Evolutionary conservation across 2,113 vertebrate species (phyloP).

Genomic region (Gasterosteus nipponicus): DNA sequence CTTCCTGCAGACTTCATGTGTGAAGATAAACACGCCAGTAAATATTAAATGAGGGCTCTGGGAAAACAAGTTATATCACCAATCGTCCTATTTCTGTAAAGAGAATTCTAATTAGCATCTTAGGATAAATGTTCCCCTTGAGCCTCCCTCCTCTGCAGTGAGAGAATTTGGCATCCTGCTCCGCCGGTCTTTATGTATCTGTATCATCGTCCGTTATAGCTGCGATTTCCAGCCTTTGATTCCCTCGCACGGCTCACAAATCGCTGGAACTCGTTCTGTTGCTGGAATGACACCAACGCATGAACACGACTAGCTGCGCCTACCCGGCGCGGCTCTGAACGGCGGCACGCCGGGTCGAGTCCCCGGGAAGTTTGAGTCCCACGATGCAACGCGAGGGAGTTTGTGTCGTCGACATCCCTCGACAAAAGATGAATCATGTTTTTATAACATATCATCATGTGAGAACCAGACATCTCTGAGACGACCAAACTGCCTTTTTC

Average conservation of each 20-base stretch:
- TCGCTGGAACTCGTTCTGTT: slow-evolving; percentile 20
- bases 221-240: slow-evolving; percentile 41
- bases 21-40: slow-evolving; percentile 37
- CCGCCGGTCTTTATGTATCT: slow-evolving; percentile 44
- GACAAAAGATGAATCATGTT: too few species aligned
- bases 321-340: too few species aligned
- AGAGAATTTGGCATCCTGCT: slow-evolving; percentile 29
- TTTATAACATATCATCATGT: too few species aligned
- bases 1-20: not conserved
- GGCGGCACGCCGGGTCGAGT: not conserved
- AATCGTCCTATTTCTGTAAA: slow-evolving; percentile 14
- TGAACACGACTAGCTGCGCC: slow-evolving; percentile 28
- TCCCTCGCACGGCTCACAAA: slow-evolving; percentile 17
- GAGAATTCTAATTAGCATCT: slow-evolving; percentile 34
- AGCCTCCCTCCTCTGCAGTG: slow-evolving; percentile 41
- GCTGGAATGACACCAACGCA: slow-evolving; percentile 20
- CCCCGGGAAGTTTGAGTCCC: slow-evolving; percentile 2
- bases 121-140: slow-evolving; percentile 45
- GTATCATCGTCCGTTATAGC: slow-evolving; percentile 40
- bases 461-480: too few species aligned
- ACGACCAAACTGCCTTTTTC: too few species aligned
- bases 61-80: slow-evolving; percentile 42
- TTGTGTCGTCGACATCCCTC: too few species aligned
- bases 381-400: too few species aligned
- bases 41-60: slow-evolving; percentile 46